These are phyloP conservation scores for Philopedon plagiatum DNA, from an alignment of 2,888 invertebrate species.

Conservation along the genomic window DNA sequence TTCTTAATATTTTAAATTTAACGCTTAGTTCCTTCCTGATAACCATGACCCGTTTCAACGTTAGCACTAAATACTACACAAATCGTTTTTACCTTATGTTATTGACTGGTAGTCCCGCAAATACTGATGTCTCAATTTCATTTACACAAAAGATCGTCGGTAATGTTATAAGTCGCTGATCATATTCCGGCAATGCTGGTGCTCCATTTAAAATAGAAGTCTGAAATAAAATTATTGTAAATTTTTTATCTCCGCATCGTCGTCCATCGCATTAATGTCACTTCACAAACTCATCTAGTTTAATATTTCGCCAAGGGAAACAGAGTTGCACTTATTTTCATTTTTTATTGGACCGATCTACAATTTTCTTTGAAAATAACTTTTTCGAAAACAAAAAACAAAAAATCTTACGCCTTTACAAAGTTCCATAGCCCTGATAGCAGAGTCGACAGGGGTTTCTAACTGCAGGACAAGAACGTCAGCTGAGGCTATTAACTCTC, in stretches of 20 bases:
- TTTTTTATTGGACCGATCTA: too few relatives aligned
- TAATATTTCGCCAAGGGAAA: too few relatives aligned
- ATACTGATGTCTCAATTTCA: slow-evolving; percentile 86
- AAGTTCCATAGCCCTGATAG: slow-evolving; percentile 77
- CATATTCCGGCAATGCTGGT: slow-evolving; percentile 80
- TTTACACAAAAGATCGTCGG: slow-evolving; percentile 93
- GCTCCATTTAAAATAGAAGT: slow-evolving; percentile 93
- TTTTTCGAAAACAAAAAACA: too few relatives aligned
- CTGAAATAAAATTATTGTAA: slow-evolving; percentile 67
- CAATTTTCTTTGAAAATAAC: too few relatives aligned
- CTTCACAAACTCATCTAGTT: too few relatives aligned
- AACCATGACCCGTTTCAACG: too few relatives aligned
- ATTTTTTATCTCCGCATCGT: too few relatives aligned
- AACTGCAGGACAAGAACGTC: slow-evolving; percentile 88
- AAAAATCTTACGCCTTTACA: slow-evolving; percentile 77
- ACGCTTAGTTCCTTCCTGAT: too few relatives aligned
- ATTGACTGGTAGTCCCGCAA: slow-evolving; percentile 73
- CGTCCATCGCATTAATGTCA: too few relatives aligned
- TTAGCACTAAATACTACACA: too few relatives aligned
- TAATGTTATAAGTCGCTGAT: slow-evolving; percentile 74
- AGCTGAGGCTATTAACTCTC: slow-evolving; percentile 71
- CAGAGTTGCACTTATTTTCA: too few relatives aligned
- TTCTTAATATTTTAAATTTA: too few relatives aligned
- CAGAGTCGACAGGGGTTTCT: slow-evolving; percentile 84
- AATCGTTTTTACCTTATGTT: slow-evolving; percentile 68